Base-by-base conservation (phyloP, 2,797 vertebrate genomes). In the Euthynnus affinis region DNA sequence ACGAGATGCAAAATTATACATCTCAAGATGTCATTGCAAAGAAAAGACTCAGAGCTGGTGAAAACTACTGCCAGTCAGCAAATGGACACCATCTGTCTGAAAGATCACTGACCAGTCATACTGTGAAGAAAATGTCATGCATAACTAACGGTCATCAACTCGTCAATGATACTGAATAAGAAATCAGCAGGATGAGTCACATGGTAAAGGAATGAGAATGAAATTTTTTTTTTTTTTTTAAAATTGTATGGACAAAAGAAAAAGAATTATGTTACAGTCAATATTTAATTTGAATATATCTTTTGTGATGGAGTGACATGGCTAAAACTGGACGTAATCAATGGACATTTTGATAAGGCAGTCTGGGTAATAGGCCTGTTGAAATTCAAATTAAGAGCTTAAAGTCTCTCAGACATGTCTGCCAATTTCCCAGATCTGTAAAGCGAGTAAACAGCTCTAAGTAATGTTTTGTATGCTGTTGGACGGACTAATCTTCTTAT, bases 391-490 rank as follows among this genome's bases (percentile, higher is more conserved):
- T 81, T 29, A 78, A 78, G 67, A 63, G 73, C 40, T 73, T 75
- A 74, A 78, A 80, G 44, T 68, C 72, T 56, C 40, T 60, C 51
- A 66, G 49, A 58, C 52, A 25, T 22, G 51, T 72, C 67, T 58
- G 51, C 71, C 81, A 84, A 74, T 83, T 76, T 76, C 70, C 53
- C 56, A 73, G 53, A 68, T 87, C 69, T 78, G 29, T 81, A 63
- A 82, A 82, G 73, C 52, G 3, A 84, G 78, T 74, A 84, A 90
- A 87, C 71, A 70, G 59, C 52, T 65, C 49, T 82, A 84, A 91
- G 80, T 81, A 42, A 83, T 68, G 81, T 61, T 88, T 74, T 71
- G 52, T 76, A 66, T 86, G 80, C 82, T 55, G 69, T 17, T 74
- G 59, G 81, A 42, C 48, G 53, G 74, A 71, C 61, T 78, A 62